Evolutionary conservation across 2,113 vertebrate species (phyloP).

Genomic region (Labeo rohita): DNA sequence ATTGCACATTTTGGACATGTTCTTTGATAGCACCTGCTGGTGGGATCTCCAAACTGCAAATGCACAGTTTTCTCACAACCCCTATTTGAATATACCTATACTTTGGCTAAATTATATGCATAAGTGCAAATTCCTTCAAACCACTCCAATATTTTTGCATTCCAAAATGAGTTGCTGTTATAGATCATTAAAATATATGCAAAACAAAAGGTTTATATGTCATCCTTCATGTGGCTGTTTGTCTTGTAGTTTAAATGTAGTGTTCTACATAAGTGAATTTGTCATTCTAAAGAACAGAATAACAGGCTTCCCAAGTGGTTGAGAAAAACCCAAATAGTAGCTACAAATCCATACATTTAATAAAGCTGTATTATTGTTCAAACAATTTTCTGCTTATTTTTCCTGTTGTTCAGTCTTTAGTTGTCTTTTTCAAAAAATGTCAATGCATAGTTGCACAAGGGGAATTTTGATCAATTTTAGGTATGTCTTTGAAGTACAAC

Average conservation of each 20-base stretch:
- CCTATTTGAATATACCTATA: background rate
- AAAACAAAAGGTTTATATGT: background rate
- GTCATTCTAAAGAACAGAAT: too few species aligned
- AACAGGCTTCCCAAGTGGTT: too few species aligned
- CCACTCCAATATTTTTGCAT: background rate
- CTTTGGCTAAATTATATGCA: background rate
- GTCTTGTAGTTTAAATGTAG: background rate
- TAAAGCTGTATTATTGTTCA: too few species aligned
- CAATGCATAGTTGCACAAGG: background rate
- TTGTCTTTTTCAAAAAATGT: background rate
- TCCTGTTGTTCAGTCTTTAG: too few species aligned
- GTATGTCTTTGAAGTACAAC: too few species aligned
- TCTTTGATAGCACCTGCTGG: background rate
- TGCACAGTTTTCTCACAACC: background rate
- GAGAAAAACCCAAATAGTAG: too few species aligned
- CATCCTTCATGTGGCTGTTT: background rate
- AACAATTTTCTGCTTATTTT: background rate
- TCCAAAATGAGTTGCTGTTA: background rate
- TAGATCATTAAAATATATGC: background rate
- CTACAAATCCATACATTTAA: too few species aligned
- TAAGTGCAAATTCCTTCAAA: background rate
- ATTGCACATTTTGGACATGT: background rate
- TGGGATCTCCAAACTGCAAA: background rate
- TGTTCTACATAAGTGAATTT: background rate
- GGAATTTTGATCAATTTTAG: background rate